Evolutionary conservation across 1,140 invertebrate species (phyloP).

Genomic region (Centruroides sculpturatus): DNA sequence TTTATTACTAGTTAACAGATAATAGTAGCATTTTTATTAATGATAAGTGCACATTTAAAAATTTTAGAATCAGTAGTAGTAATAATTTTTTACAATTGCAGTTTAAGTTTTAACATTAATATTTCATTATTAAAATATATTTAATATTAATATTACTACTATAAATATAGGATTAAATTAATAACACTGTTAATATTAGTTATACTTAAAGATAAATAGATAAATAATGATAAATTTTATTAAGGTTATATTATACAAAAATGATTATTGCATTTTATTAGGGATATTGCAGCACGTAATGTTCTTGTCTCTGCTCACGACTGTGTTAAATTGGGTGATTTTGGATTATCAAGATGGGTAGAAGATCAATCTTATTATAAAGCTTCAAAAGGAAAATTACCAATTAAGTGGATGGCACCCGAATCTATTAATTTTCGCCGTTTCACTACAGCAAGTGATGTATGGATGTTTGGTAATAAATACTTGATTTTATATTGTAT

Average conservation of each 20-base stretch:
- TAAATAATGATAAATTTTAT: background rate
- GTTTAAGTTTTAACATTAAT: too few relatives aligned
- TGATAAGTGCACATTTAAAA: too few relatives aligned
- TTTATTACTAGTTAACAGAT: too few relatives aligned
- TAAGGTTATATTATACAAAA: background rate
- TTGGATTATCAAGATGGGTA: conserved; percentile 84
- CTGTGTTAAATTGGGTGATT: conserved; percentile 95
- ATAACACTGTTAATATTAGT: too few relatives aligned
- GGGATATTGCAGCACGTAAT: conserved; percentile 87
- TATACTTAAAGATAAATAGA: too few relatives aligned
- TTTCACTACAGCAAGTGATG: conserved; percentile 94
- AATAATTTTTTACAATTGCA: too few relatives aligned
- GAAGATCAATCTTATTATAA: conserved; percentile 96
- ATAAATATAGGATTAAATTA: too few relatives aligned
- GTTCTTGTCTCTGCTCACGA: conserved; percentile 86
- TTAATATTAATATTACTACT: too few relatives aligned
- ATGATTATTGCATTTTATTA: conserved; percentile 19
- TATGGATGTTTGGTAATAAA: conserved; percentile 91
- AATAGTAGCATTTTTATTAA: too few relatives aligned
- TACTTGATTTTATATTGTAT: too few relatives aligned
- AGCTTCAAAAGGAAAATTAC: conserved; percentile 87
- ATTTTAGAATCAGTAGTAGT: too few relatives aligned
- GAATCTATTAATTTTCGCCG: conserved; percentile 92
- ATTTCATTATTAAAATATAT: too few relatives aligned
- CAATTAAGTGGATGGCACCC: conserved; percentile 99